Percentiles rank a stretch among this genome's conserved stretches.
Evolutionary conservation across 2,797 vertebrate genomes (phyloP).

Genomic region (Buphagus erythrorhynchus): DNA sequence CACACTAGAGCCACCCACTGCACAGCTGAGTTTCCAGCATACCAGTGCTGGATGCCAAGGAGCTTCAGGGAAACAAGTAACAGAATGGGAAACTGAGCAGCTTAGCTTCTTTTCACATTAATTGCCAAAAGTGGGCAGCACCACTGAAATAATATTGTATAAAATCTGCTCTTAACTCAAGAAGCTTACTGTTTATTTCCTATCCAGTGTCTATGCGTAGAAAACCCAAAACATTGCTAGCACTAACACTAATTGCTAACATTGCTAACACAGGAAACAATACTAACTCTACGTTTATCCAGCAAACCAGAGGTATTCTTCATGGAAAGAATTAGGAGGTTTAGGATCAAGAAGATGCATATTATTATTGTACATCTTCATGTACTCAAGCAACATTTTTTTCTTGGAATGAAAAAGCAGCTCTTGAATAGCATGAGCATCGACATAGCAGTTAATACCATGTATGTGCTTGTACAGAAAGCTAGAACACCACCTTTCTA

Average conservation of each 20-base stretch:
- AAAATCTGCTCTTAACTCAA: neutral
- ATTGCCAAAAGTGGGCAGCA: neutral
- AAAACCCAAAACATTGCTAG: neutral
- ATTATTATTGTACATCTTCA: neutral
- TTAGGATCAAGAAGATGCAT: neutral
- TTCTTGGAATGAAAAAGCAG: neutral
- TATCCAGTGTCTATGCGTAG: neutral
- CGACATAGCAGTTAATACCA: neutral
- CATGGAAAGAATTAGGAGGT: neutral
- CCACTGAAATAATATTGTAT: neutral
- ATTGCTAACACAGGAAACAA: neutral
- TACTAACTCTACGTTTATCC: neutral
- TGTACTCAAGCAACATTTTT: neutral
- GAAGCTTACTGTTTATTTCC: neutral
- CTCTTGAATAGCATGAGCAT: neutral
- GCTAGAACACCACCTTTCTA: neutral
- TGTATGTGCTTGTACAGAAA: neutral
- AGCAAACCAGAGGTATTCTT: neutral
- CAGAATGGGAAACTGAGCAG: neutral
- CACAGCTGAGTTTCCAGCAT: neutral
- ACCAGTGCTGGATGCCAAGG: conserved; percentile 10
- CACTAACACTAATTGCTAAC: too few species aligned
- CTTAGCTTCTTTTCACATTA: neutral
- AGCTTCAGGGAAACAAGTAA: conserved; percentile 29
- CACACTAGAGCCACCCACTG: conserved; percentile 1